A percentile compares a stretch with the other conserved stretches of the same genome.
These are phyloP conservation scores for Zele albiditarsus DNA, from an alignment of 2,888 invertebrate species.

Conservation along the genomic window DNA sequence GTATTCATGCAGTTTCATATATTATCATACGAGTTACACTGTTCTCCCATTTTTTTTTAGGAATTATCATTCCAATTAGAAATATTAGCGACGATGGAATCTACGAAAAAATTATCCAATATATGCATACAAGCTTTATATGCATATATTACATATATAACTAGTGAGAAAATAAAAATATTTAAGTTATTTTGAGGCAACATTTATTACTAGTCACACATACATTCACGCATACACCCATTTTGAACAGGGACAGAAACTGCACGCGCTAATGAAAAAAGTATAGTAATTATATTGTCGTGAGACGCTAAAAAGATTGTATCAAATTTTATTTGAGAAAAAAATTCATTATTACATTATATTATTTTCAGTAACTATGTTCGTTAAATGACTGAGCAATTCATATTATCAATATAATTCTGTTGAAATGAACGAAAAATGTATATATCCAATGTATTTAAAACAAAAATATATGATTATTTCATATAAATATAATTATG, in stretches of 20 bases:
- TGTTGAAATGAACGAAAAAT: slow-evolving; percentile 60
- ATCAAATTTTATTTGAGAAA: not conserved
- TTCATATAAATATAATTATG: not conserved
- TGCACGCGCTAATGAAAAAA: slow-evolving; percentile 46
- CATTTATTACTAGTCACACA: slow-evolving; percentile 68
- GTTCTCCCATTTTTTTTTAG: slow-evolving; percentile 51
- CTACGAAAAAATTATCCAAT: slow-evolving; percentile 1
- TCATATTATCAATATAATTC: slow-evolving; percentile 48
- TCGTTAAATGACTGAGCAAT: slow-evolving; percentile 56
- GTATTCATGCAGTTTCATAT: not conserved
- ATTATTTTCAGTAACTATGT: slow-evolving; percentile 52
- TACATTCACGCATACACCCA: slow-evolving; percentile 40
- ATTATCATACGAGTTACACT: slow-evolving; percentile 50
- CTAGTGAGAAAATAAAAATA: slow-evolving; percentile 52
- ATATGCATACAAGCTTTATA: slow-evolving; percentile 38
- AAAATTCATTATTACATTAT: slow-evolving; percentile 43
- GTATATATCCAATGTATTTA: slow-evolving; percentile 46
- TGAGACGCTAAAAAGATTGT: not conserved
- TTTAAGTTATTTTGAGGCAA: slow-evolving; percentile 67
- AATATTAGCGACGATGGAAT: not conserved
- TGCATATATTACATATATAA: slow-evolving; percentile 49
- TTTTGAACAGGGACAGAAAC: slow-evolving; percentile 57
- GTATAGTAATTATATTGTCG: slow-evolving; percentile 35
- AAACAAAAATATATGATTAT: not conserved
- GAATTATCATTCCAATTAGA: slow-evolving; percentile 65